phyloP scores from a whole-genome alignment of 2,113 vertebrate species.

The Tonatia bakeri region DNA sequence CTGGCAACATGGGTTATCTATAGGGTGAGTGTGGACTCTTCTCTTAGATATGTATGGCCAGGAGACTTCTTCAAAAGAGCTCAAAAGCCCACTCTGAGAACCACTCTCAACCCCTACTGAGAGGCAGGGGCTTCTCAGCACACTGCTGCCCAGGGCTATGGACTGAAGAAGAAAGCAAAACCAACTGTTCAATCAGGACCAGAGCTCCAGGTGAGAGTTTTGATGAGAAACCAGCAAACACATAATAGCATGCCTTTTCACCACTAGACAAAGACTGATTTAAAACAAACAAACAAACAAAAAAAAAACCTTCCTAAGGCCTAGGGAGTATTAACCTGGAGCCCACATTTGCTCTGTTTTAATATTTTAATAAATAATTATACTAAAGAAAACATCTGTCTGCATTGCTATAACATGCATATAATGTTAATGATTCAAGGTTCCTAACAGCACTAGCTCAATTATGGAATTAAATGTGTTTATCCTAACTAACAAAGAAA shows the following conservation, averaged over 20 bases:
- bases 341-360: neutral
- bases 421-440: neutral
- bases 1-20: neutral
- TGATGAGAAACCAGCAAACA: neutral
- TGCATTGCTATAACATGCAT: neutral
- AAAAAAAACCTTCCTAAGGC: neutral
- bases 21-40: neutral
- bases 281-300: too few species aligned
- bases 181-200: neutral
- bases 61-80: neutral
- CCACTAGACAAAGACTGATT: neutral
- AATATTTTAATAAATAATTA: neutral
- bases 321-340: neutral
- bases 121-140: neutral
- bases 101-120: neutral
- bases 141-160: neutral
- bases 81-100: neutral
- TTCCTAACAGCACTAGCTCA: neutral
- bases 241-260: neutral
- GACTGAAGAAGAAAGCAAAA: neutral
- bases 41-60: neutral
- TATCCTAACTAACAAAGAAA: neutral
- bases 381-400: neutral
- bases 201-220: neutral
- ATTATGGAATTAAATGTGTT: neutral